phyloP scores from a whole-genome alignment of 2,113 vertebrate species.

The Astur gentilis region DNA sequence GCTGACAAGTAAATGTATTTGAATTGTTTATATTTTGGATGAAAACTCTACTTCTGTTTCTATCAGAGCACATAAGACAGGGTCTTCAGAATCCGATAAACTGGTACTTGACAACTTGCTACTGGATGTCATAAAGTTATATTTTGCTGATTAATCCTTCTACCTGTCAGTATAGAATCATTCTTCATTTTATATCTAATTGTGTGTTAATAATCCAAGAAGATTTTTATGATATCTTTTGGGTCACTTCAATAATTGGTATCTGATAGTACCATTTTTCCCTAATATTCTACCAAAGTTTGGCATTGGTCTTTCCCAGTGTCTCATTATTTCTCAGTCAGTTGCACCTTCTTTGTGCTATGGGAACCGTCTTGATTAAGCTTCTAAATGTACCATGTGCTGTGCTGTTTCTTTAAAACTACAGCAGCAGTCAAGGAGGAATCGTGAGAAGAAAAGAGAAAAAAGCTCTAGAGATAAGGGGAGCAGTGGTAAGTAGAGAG shows the following conservation, averaged over 20 bases:
- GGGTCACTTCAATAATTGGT: not conserved
- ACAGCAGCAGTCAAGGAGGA: not conserved
- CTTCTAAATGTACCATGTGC: not conserved
- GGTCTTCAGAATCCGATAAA: not conserved
- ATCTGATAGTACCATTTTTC: not conserved
- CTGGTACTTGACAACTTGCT: not conserved
- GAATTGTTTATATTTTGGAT: not conserved
- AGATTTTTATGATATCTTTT: not conserved
- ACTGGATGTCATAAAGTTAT: not conserved
- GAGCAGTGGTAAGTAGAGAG: not conserved
- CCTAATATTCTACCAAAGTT: not conserved
- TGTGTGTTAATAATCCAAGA: not conserved
- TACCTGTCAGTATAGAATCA: not conserved
- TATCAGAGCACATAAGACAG: not conserved
- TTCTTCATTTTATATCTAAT: not conserved
- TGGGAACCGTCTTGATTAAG: not conserved
- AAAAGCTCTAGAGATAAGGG: not conserved
- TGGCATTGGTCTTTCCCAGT: not conserved
- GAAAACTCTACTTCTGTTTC: not conserved
- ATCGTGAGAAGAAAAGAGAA: not conserved
- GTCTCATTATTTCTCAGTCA: not conserved
- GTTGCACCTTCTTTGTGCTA: not conserved
- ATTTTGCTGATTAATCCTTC: not conserved
- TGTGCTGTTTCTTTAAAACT: not conserved
- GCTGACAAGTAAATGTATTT: not conserved